Base-by-base conservation (phyloP, 2,113 vertebrate genomes). In the Muntiacus reevesi region DNA sequence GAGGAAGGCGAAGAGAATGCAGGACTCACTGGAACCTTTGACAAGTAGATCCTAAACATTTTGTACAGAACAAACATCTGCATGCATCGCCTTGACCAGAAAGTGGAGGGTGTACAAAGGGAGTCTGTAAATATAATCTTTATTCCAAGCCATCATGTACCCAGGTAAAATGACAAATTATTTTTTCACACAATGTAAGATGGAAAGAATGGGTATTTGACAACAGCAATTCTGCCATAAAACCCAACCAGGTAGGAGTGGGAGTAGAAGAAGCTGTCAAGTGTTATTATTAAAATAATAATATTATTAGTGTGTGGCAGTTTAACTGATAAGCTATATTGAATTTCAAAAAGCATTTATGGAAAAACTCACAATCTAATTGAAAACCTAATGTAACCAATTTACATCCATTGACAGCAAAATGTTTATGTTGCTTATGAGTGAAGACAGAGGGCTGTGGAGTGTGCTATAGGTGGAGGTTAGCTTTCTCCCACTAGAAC, bases 291-390 rank as follows among this genome's bases (percentile, higher is more conserved):
- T 78, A 91, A 47, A 91, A 81, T 62, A 55, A 64, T 83, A 84
- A 87, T 52, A 47, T 14, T 71, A 59, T n/a, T 50, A 67, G 6
- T 83, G n/a, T 50, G 50, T 92, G 62, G 27, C 43, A 52, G 95
- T 96, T 83, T 89, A 94, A 79, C 12, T 71, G 89, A 43, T 45
- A 52, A 79, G n/a, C 3, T 92, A 40, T 43, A 83, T 50, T 95
- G 79, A 23, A 16, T 89, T 86, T 83, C 47, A 67, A 76, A 60
- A 45, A 92, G 57, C n/a, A 43, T 84, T 62, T 92, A 71, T 79
- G 23, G 84, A 45, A 43, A 87, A 84, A 92, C 60, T 87, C 28
- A 52, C 25, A 71, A 11, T 52, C 25, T 71, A 62, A 36, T 67
- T 94, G 28, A 88, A 95, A 97, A 64, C 7, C 6, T 7, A 30